Evolutionary conservation across 2,797 vertebrate species (phyloP), one percentile per base, ranked within the genome.

Genomic region (Borostomias antarcticus): DNA sequence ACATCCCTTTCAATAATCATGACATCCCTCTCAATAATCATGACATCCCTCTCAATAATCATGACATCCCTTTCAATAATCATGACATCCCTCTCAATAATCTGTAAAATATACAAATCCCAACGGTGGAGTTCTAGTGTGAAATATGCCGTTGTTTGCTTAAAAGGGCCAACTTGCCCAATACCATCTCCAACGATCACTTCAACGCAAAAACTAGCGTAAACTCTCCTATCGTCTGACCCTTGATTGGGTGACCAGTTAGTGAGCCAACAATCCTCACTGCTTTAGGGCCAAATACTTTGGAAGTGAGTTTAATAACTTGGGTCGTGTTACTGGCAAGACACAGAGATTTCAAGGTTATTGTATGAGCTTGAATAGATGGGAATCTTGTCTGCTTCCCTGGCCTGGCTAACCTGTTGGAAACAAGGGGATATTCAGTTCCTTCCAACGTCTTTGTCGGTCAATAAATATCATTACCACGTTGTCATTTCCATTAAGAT

Each of bases 211-310:
- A 72, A 15, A 64, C 64, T 77, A 81, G 83, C 50, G 73, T 77
- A 84, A 85, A 78, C 66, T 62, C 68, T 66, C 58, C 74, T 77
- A 69, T 62, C 33, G 53, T 81, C 81, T 83, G 33, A 28, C 23
- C 25, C 35, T 30, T 1, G 19, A 80, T 84, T 89, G 84, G 84
- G 83, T 85, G 83, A 84, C 81, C 72, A 75, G 76, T 69, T 60
- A 63, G 54, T 21, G 13, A 43, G 69, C 72, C 69, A 73, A 68
- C 45, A 57, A 5, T 58, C 43, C 48, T 11, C 19, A 45, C 58
- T n/a, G 25, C 58, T 37, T 68, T 56, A 58, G 35, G 73, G 83
- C 85, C 70, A 79, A 89, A 90, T 86, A 87, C 69, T 89, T 67
- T 89, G 87, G 84, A 85, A 25, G 45, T 50, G 69, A 58, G 58